Base-by-base conservation (phyloP, 2,797 vertebrate species). In the Sciurus carolinensis region DNA sequence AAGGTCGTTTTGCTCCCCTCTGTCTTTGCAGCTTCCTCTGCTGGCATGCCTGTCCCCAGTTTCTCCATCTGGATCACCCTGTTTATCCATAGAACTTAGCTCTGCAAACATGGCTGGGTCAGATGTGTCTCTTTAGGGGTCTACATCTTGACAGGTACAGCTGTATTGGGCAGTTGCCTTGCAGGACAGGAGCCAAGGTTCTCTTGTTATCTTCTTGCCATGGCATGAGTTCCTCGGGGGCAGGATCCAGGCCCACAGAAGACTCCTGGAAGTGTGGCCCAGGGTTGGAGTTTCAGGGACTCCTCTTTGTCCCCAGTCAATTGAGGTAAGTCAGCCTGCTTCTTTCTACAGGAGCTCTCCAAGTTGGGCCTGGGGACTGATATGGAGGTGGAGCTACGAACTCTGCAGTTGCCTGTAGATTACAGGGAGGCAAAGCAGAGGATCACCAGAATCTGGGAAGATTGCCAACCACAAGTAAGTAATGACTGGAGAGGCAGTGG, bases 361-460 rank as follows among this genome's bases (percentile, higher is more conserved):
- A 96, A 96, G 93, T 96, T 98, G 90, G 99, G 99, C 36, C 98
- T 99, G 72, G 99, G 98, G 87, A 73, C 97, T 8, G 95, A 91
- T 62, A 52, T 77, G 9, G 26, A 98, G 30, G 85, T 96, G 7
- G 39, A 98, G 54, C 97, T 99, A 72, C 85, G 0, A n/a, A 98
- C 98, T 42, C 97, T 98, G 85, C 98, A 99, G 97, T 93, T 99
- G 80, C 99, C 99, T 0, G 99, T 99, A 89, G 98, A 97, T 98
- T 99, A 99, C 96, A 98, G 97, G 52, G 98, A 98, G 95, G 98
- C 98, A 82, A 98, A 98, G 90, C 88, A 98, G 85, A 97, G 98
- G 36, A 96, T 99, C 75, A 76, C 93, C 71, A 98, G 98, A 59
- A 99, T 99, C 92, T 99, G 99, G 99, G 94, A 98, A 96, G 99